These are phyloP conservation scores for Lacerta viridis DNA, from an alignment of 2,797 vertebrate genomes.

Conservation along the genomic window DNA sequence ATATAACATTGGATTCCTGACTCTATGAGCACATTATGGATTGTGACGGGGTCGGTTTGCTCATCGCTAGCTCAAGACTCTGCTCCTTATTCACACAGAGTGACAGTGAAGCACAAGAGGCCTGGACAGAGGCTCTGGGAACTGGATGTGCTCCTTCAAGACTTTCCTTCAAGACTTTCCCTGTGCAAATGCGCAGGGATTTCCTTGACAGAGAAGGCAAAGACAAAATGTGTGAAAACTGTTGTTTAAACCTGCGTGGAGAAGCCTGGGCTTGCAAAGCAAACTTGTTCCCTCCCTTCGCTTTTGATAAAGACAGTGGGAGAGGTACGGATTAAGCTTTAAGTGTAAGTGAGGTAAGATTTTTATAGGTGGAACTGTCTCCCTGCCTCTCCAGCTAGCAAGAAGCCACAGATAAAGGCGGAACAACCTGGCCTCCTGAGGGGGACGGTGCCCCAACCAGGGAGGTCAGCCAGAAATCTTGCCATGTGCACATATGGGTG, in stretches of 20 bases:
- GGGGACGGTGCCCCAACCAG: background rate
- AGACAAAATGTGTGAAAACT: background rate
- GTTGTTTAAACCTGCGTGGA: background rate
- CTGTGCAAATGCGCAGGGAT: background rate
- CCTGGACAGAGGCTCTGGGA: background rate
- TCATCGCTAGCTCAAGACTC: too few relatives aligned
- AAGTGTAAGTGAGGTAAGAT: background rate
- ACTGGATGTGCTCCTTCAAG: too few relatives aligned
- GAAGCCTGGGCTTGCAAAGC: background rate
- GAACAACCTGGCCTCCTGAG: background rate
- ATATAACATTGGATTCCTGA: background rate
- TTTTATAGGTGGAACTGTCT: background rate
- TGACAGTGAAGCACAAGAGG: background rate
- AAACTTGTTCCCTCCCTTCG: background rate
- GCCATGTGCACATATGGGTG: background rate
- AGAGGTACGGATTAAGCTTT: background rate
- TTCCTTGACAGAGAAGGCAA: background rate
- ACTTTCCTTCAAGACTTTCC: background rate
- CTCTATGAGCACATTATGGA: too few relatives aligned
- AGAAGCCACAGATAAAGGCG: too few relatives aligned
- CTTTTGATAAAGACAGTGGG: background rate
- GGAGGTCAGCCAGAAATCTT: background rate
- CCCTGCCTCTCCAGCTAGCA: background rate
- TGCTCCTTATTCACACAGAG: background rate
- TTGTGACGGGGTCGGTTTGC: background rate